Evolutionary conservation across 2,888 invertebrate genomes (phyloP).

Genomic region (Phoenoteleia sp.): DNA sequence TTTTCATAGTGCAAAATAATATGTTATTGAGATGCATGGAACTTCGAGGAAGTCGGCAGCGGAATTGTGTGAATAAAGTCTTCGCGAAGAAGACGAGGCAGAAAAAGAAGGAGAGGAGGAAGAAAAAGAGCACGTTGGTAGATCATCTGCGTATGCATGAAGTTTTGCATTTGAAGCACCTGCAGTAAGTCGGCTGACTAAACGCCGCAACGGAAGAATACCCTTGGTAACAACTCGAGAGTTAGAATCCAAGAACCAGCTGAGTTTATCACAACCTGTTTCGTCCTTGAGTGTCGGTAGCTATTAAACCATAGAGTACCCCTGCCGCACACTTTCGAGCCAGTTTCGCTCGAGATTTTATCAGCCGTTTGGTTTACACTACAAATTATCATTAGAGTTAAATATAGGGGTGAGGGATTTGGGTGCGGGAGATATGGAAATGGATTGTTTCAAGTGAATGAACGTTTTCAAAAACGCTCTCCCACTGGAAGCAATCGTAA

Average conservation of each 20-base stretch:
- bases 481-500: conserved; percentile 36
- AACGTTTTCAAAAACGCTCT: conserved; percentile 54
- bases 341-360: conserved; percentile 56
- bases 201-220: conserved; percentile 67
- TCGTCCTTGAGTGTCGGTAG: conserved; percentile 64
- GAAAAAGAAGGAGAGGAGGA: conserved; percentile 14
- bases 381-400: conserved; percentile 66
- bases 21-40: too few relatives aligned
- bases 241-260: conserved; percentile 67
- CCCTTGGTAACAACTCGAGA: conserved; percentile 68
- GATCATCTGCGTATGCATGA: conserved; percentile 70
- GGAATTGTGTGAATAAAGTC: conserved; percentile 60
- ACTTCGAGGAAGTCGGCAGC: conserved; percentile 49
- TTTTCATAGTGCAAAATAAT: too few relatives aligned
- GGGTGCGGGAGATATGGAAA: conserved; percentile 39
- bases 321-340: neutral
- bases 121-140: conserved; percentile 34
- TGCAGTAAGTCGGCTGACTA: conserved; percentile 66
- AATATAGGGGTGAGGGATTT: conserved; percentile 53
- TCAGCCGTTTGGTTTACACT: conserved; percentile 59
- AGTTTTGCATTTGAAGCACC: conserved; percentile 71
- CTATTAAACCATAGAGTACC: conserved; percentile 67
- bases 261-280: conserved; percentile 66
- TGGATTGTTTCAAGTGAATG: conserved; percentile 54
- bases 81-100: conserved; percentile 22